Conservation (phyloP, 2,113 vertebrate species). For the Coreoperca whiteheadi region DNA sequence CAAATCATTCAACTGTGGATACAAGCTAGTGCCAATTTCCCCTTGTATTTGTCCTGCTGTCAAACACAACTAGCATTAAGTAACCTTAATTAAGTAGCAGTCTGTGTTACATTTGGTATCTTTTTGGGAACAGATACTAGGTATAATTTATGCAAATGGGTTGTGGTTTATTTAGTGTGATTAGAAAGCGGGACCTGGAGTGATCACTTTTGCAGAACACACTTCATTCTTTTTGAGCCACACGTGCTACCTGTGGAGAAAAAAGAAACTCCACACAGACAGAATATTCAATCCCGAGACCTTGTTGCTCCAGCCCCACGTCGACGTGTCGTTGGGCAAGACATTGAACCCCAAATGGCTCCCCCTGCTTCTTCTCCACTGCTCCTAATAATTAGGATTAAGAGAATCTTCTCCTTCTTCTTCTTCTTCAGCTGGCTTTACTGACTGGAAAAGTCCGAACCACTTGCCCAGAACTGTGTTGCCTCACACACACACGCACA, state of each 20-base stretch:
- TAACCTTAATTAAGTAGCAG: too few species aligned
- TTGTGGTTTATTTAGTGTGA: neutral
- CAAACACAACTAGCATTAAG: neutral
- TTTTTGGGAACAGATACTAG: too few species aligned
- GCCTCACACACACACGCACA: neutral
- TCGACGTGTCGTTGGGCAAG: too few species aligned
- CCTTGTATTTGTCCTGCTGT: too few species aligned
- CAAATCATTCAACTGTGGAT: too few species aligned
- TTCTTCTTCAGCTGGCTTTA: too few species aligned
- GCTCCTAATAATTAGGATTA: too few species aligned
- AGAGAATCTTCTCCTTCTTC: too few species aligned
- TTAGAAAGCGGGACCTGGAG: neutral
- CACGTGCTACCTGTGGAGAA: neutral
- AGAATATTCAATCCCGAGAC: neutral
- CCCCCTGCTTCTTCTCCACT: too few species aligned
- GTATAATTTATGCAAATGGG: neutral
- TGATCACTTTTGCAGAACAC: neutral
- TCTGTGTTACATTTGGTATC: neutral
- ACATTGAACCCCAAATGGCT: too few species aligned
- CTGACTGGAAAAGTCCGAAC: neutral
- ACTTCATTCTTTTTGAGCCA: neutral
- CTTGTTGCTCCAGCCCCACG: too few species aligned
- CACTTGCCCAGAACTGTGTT: slow-evolving; percentile 11
- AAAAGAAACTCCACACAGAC: neutral
- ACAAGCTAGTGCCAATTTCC: too few species aligned